Percentiles rank a stretch among this genome's conserved stretches.
These are phyloP conservation scores for Odobenus rosmarus DNA, from an alignment of 2,113 vertebrate genomes.

Conservation along the genomic window DNA sequence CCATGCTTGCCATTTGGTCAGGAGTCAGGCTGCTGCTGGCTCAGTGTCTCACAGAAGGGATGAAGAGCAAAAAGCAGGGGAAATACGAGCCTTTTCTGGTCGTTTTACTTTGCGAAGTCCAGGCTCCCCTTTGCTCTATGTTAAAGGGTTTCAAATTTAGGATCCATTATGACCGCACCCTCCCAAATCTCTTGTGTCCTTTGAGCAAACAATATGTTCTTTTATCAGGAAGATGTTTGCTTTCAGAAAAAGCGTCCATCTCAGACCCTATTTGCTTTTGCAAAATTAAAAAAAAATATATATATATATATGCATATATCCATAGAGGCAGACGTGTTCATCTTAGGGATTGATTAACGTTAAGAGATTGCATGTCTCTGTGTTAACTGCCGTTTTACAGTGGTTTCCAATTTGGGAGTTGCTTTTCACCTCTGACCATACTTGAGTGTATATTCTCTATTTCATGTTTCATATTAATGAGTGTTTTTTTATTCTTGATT, in stretches of 20 bases:
- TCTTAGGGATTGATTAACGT: background rate
- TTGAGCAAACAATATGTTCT: background rate
- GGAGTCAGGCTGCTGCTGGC: background rate
- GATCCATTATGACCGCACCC: background rate
- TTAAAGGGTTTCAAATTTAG: background rate
- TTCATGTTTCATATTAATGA: background rate
- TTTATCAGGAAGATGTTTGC: background rate
- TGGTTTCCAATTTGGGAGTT: background rate
- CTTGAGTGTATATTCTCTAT: background rate
- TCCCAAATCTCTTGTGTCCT: background rate
- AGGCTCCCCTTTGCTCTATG: background rate
- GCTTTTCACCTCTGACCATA: background rate
- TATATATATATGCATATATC: background rate
- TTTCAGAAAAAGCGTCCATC: background rate
- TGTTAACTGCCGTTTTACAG: accelerated
- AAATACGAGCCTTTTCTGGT: background rate
- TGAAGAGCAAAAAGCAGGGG: background rate
- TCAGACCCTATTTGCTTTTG: background rate
- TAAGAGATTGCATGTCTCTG: background rate
- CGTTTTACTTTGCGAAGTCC: background rate
- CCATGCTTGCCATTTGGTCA: background rate
- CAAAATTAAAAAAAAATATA: background rate
- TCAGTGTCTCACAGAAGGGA: background rate
- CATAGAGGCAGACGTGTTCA: background rate
- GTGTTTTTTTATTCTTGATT: background rate